Evolutionary conservation across 2,888 invertebrate species (phyloP), one percentile per base, ranked within the genome.

Genomic region (Chrysolina americana): DNA sequence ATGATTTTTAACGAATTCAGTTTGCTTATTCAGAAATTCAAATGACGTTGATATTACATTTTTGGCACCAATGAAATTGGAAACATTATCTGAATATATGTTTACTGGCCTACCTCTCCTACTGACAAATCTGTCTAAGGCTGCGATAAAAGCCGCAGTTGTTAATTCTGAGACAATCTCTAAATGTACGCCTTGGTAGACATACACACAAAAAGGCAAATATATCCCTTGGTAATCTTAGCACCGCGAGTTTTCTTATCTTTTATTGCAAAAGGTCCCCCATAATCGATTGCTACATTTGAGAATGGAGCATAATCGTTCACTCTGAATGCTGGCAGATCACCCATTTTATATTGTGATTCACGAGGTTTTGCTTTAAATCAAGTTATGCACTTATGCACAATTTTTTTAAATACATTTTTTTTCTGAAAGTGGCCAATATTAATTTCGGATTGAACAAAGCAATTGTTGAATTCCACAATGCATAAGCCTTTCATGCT

Each of bases 161-260:
- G n/a, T n/a, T n/a, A n/a, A n/a, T n/a, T n/a, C n/a, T n/a, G n/a
- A n/a, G n/a, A n/a, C n/a, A n/a, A n/a, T n/a, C n/a, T n/a, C n/a
- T n/a, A n/a, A n/a, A n/a, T n/a, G n/a, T n/a, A n/a, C n/a, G n/a
- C n/a, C n/a, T n/a, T n/a, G n/a, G n/a, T n/a, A n/a, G n/a, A n/a
- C n/a, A n/a, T n/a, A n/a, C n/a, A n/a, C n/a, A n/a, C n/a, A n/a
- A n/a, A n/a, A n/a, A n/a, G n/a, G n/a, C n/a, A n/a, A n/a, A n/a
- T 62, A 48, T 77, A 81, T 2, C 70, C 66, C 59, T 80, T 80
- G n/a, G 56, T 56, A 15, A 48, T 59, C 62, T 70, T 78, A 5
- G 28, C 48, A 13, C 69, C 75, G 9, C 79, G 59, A 36, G 73
- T 65, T 50, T 73, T 65, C 0, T 73, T 48, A 56, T 72, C 65